Percentiles rank a stretch among this genome's conserved stretches.
phyloP scores from a whole-genome alignment of 2,888 invertebrate species.

The Quadriops clusia region DNA sequence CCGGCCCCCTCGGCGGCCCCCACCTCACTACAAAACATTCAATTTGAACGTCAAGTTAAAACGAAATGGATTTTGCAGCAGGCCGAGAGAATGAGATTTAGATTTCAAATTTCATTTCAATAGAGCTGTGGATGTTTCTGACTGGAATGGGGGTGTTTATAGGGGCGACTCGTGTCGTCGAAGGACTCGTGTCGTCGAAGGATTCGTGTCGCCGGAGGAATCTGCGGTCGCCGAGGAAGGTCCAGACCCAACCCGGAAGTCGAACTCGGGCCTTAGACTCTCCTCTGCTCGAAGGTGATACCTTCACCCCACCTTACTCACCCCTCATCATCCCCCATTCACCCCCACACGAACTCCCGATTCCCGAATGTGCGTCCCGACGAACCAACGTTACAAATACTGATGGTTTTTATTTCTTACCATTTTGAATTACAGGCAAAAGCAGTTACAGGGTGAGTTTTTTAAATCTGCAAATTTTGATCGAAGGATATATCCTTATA shows the following conservation, averaged over 20 bases:
- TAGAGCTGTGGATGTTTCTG: slow-evolving; percentile 24
- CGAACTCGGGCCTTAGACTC: too few species aligned
- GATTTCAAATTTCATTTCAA: slow-evolving; percentile 37
- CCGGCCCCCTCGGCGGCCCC: slow-evolving; percentile 19
- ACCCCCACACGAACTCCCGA: too few species aligned
- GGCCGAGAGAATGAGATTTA: slow-evolving; percentile 39
- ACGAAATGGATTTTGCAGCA: slow-evolving; percentile 47
- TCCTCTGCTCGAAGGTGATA: too few species aligned
- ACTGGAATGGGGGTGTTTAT: slow-evolving; percentile 11
- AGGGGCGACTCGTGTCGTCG: slow-evolving; percentile 7
- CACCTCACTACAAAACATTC: slow-evolving; percentile 44
- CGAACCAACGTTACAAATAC: too few species aligned
- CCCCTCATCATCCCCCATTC: too few species aligned
- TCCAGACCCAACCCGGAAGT: slow-evolving; percentile 6
- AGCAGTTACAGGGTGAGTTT: too few species aligned
- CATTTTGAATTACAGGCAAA: too few species aligned
- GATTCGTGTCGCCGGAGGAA: slow-evolving; percentile 6
- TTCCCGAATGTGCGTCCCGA: too few species aligned
- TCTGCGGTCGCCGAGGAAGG: slow-evolving; percentile 5
- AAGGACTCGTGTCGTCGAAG: slow-evolving; percentile 1
- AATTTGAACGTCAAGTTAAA: slow-evolving; percentile 48
- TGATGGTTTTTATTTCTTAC: too few species aligned
- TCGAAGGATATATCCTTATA: too few species aligned
- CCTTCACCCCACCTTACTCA: too few species aligned
- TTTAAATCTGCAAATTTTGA: too few species aligned